Percentiles rank a stretch among this genome's conserved stretches.
Conservation (phyloP, 2,888 invertebrate genomes). For the Endotricha flammealis region DNA sequence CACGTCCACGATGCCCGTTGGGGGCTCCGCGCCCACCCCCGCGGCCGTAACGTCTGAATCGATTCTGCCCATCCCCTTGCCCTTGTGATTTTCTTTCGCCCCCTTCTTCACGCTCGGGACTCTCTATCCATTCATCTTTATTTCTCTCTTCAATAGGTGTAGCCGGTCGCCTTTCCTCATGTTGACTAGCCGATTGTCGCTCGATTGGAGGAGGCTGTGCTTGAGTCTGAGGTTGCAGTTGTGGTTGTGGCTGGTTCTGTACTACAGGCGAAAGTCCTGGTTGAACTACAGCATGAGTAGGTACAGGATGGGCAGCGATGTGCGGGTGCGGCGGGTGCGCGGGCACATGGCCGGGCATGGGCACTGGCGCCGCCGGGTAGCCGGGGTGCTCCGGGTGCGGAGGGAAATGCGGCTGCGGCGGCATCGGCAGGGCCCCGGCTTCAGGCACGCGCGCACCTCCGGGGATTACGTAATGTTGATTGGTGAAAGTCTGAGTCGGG, state of each 20-base stretch:
- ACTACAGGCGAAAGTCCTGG: slow-evolving; percentile 15
- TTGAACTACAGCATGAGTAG: slow-evolving; percentile 72
- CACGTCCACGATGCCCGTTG: slow-evolving; percentile 63
- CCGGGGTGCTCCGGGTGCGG: slow-evolving; percentile 50
- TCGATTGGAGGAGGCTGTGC: slow-evolving; percentile 19
- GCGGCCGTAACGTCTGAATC: slow-evolving; percentile 55
- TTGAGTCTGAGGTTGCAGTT: slow-evolving; percentile 23
- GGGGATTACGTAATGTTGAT: slow-evolving; percentile 84
- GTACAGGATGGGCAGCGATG: slow-evolving; percentile 46
- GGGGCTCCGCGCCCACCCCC: slow-evolving; percentile 56
- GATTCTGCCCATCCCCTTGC: slow-evolving; percentile 61
- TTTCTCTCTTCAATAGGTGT: slow-evolving; percentile 40
- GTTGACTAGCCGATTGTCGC: slow-evolving; percentile 20
- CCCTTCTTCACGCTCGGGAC: slow-evolving; percentile 54
- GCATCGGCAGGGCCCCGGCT: slow-evolving; percentile 76
- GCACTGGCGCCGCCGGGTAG: slow-evolving; percentile 57
- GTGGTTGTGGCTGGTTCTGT: slow-evolving; percentile 22
- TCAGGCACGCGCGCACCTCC: slow-evolving; percentile 68
- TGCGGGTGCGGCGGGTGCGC: slow-evolving; percentile 24
- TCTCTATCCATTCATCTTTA: slow-evolving; percentile 53
- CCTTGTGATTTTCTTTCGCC: slow-evolving; percentile 56
- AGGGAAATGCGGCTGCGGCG: slow-evolving; percentile 74
- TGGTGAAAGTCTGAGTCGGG: slow-evolving; percentile 91
- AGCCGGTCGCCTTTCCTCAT: slow-evolving; percentile 30
- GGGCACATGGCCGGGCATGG: slow-evolving; percentile 42